Evolutionary conservation across 2,888 invertebrate genomes (phyloP).

Genomic region (Cosmia pyralina): DNA sequence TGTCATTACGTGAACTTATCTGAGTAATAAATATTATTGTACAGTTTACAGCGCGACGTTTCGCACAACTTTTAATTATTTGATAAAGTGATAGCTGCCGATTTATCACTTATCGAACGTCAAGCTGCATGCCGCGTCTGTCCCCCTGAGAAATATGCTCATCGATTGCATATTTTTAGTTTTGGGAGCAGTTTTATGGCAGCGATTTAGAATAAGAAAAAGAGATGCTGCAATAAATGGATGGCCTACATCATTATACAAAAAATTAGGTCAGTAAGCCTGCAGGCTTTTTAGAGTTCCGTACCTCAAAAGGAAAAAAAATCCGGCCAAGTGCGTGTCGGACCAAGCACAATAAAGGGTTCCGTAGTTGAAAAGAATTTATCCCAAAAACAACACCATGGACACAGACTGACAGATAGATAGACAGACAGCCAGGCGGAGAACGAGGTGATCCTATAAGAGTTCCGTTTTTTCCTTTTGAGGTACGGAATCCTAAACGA

Average conservation of each 20-base stretch:
- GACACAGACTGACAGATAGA: too few species aligned
- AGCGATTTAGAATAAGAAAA: slow-evolving; percentile 47
- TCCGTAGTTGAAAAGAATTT: too few species aligned
- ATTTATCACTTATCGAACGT: slow-evolving; percentile 49
- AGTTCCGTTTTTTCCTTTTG: too few species aligned
- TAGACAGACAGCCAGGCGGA: too few species aligned
- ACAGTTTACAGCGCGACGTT: slow-evolving; percentile 47
- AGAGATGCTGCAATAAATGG: slow-evolving; percentile 17
- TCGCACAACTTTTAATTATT: slow-evolving; percentile 43
- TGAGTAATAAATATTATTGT: slow-evolving; percentile 58
- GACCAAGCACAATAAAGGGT: too few species aligned
- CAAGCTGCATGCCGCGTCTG: slow-evolving; percentile 12
- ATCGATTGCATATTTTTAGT: slow-evolving; percentile 51
- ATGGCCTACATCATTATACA: slow-evolving; percentile 21
- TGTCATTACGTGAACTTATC: slow-evolving; percentile 56
- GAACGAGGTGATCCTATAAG: too few species aligned
- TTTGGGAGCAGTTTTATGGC: slow-evolving; percentile 23
- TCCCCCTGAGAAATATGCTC: slow-evolving; percentile 38
- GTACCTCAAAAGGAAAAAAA: too few species aligned
- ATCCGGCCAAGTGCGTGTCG: too few species aligned
- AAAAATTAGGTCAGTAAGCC: slow-evolving; percentile 29
- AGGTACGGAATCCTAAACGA: too few species aligned
- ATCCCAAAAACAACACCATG: too few species aligned
- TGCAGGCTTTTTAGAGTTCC: slow-evolving; percentile 20
- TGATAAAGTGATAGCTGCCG: slow-evolving; percentile 31